phyloP scores from a whole-genome alignment of 2,888 invertebrate species.

The Eledona agricola region DNA sequence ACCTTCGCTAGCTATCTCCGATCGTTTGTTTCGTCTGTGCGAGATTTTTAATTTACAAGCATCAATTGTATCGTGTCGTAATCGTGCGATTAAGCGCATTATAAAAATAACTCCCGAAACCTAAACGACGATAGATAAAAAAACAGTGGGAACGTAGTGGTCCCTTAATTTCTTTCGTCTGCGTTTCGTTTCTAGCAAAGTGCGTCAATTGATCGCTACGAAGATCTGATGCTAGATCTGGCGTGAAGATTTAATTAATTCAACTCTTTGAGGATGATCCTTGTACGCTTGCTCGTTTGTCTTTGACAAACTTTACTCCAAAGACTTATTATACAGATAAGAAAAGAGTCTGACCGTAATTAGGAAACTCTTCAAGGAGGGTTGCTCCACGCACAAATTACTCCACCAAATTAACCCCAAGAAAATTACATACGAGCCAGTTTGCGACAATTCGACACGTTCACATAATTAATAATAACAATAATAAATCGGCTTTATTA shows the following conservation, averaged over 20 bases:
- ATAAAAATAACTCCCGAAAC: conserved; percentile 8
- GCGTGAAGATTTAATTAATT: conserved; percentile 41
- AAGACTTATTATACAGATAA: conserved; percentile 34
- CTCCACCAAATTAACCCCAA: conserved; percentile 11
- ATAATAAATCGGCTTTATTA: no score
- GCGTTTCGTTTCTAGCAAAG: conserved; percentile 19
- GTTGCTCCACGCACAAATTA: conserved; percentile 22
- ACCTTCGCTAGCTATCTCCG: no score
- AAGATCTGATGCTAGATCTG: conserved; percentile 38
- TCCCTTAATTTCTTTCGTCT: conserved; percentile 32
- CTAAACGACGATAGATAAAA: conserved; percentile 8
- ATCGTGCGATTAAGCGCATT: conserved; percentile 10
- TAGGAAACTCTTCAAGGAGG: conserved; percentile 16
- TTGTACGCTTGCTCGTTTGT: conserved; percentile 30
- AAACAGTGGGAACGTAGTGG: conserved; percentile 20
- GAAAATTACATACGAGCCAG: conserved; percentile 11
- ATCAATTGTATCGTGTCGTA: conserved; percentile 8
- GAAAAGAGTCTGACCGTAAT: conserved; percentile 36
- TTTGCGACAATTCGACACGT: no score
- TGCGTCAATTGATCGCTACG: conserved; percentile 32
- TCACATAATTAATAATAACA: no score
- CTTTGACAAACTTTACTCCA: conserved; percentile 37
- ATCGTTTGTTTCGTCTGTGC: no score
- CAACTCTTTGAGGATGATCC: conserved; percentile 34
- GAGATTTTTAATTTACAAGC: no score